phyloP scores from a whole-genome alignment of 2,797 vertebrate genomes.

The Halcyon smyrnensis region DNA sequence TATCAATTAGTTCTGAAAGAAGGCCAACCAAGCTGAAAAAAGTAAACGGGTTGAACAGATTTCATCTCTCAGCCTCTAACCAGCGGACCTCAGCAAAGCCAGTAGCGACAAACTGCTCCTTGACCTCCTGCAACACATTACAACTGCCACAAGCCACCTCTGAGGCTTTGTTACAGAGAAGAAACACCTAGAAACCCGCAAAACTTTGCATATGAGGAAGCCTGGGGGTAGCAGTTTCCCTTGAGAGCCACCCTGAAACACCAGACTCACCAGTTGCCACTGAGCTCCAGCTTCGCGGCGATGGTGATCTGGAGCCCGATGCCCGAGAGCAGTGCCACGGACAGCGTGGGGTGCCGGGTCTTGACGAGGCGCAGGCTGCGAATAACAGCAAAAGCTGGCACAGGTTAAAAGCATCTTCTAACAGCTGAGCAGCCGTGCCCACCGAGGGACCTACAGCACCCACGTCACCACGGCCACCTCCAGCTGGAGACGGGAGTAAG shows the following conservation, averaged over 20 bases:
- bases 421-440: background rate
- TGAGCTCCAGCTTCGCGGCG: background rate
- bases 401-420: background rate
- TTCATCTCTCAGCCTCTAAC: background rate
- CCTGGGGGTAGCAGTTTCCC: accelerated
- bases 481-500: background rate
- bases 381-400: background rate
- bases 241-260: accelerated
- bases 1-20: slow-evolving; percentile 4
- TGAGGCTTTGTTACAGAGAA: background rate
- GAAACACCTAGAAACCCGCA: background rate
- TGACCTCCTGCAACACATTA: background rate
- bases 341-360: background rate
- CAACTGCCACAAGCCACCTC: background rate
- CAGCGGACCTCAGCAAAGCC: background rate
- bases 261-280: slow-evolving; percentile 29
- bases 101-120: background rate
- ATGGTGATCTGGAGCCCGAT: background rate
- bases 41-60: background rate
- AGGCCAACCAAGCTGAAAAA: slow-evolving; percentile 31
- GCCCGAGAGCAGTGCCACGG: background rate
- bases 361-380: slow-evolving; percentile 41
- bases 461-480: background rate
- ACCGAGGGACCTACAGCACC: accelerated
- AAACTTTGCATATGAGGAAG: accelerated